These are phyloP conservation scores for Trachelus troglodyta DNA, from an alignment of 2,888 invertebrate genomes.

Conservation along the genomic window DNA sequence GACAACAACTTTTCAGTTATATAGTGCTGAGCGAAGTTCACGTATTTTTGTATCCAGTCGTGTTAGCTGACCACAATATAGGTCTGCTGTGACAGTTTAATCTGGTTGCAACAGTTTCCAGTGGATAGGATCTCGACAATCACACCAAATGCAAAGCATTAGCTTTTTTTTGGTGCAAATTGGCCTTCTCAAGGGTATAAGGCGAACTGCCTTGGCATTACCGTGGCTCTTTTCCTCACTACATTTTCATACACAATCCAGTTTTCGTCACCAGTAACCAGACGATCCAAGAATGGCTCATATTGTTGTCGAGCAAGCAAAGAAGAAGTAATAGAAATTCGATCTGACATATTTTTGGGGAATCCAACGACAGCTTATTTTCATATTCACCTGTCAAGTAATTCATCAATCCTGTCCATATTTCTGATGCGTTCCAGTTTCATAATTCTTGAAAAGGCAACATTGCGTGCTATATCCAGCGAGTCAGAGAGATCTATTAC, in stretches of 20 bases:
- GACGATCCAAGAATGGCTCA: background rate
- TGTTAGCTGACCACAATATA: conserved; percentile 9
- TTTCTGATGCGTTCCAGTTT: too few species aligned
- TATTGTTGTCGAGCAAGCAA: conserved; percentile 1
- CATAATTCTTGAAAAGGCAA: too few species aligned
- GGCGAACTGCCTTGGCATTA: conserved; percentile 1
- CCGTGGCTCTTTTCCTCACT: background rate
- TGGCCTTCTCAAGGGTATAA: background rate
- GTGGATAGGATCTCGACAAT: background rate
- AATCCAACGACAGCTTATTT: too few species aligned
- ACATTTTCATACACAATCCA: conserved; percentile 1
- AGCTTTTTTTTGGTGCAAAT: background rate
- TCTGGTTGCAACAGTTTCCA: conserved; percentile 7
- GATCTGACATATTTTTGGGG: background rate
- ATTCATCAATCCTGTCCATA: too few species aligned
- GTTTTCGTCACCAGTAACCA: background rate
- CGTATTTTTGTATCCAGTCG: conserved; percentile 12
- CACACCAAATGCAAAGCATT: background rate
- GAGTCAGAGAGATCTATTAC: too few species aligned
- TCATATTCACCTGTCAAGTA: too few species aligned
- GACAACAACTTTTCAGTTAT: conserved; percentile 5
- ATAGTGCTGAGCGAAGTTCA: conserved; percentile 13
- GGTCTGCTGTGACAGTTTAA: background rate
- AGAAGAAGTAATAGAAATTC: background rate
- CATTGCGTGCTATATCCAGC: too few species aligned